phyloP scores from a whole-genome alignment of 2,113 vertebrate species.

The Vidua chalybeata region DNA sequence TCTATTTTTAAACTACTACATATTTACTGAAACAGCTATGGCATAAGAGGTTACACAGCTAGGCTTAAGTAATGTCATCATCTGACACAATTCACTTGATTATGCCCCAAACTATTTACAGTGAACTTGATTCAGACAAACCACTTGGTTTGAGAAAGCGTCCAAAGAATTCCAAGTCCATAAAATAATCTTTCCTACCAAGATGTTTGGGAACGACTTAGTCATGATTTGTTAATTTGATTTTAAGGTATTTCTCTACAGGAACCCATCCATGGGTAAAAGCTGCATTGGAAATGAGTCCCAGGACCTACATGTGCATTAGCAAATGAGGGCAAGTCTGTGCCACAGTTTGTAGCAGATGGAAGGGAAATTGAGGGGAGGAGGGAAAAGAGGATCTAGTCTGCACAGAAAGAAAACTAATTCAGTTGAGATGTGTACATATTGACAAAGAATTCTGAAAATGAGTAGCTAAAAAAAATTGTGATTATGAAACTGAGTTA shows the following conservation, averaged over 20 bases:
- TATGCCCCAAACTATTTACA: conserved; percentile 47
- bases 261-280: not conserved
- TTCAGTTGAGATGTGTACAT: not conserved
- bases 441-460: not conserved
- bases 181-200: not conserved
- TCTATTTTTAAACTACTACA: conserved; percentile 49
- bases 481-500: not conserved
- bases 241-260: not conserved
- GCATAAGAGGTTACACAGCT: conserved; percentile 23
- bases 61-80: conserved; percentile 6
- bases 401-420: not conserved
- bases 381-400: not conserved
- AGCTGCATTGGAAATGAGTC: not conserved
- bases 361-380: not conserved
- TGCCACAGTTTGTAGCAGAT: not conserved
- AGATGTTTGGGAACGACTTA: not conserved
- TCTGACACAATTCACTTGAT: conserved; percentile 40
- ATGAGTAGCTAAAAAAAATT: not conserved
- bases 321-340: not conserved
- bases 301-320: not conserved
- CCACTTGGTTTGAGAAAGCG: fast-evolving
- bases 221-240: not conserved
- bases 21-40: conserved; percentile 40
- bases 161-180: not conserved
- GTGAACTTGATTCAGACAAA: conserved; percentile 12